Evolutionary conservation across 2,888 invertebrate genomes (phyloP).

Genomic region (Dryococelus australis): DNA sequence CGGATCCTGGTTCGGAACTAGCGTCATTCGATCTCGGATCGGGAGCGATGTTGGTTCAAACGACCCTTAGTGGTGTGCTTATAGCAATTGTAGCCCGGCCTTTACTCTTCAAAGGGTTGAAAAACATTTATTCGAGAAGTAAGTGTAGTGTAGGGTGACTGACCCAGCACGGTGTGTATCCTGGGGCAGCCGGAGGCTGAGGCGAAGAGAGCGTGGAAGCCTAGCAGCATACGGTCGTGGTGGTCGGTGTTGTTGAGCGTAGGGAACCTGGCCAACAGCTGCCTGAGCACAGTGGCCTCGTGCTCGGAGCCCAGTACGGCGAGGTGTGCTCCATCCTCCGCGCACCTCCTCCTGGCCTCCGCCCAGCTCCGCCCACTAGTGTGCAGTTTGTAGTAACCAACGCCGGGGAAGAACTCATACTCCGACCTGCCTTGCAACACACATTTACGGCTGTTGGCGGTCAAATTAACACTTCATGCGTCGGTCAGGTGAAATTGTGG

Average conservation of each 20-base stretch:
- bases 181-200: not conserved
- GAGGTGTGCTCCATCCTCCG: not conserved
- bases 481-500: too few species aligned
- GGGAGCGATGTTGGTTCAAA: too few species aligned
- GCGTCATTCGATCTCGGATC: too few species aligned
- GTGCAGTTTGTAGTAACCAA: slow-evolving; percentile 1
- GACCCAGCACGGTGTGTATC: not conserved
- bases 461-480: too few species aligned
- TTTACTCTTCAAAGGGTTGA: too few species aligned
- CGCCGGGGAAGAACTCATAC: not conserved
- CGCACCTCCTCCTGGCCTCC: not conserved
- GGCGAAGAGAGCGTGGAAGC: slow-evolving; percentile 16
- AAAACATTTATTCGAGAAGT: too few species aligned
- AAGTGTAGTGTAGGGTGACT: not conserved
- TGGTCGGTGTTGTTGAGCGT: slow-evolving; percentile 26
- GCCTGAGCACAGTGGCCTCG: not conserved
- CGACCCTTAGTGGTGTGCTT: too few species aligned
- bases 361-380: not conserved
- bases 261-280: not conserved
- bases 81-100: too few species aligned
- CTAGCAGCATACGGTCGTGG: not conserved
- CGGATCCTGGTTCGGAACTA: too few species aligned
- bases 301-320: not conserved
- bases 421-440: slow-evolving; percentile 6
- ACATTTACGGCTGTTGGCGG: not conserved